These are phyloP conservation scores for Trachelus troglodyta DNA, from an alignment of 2,888 invertebrate species.

Conservation along the genomic window DNA sequence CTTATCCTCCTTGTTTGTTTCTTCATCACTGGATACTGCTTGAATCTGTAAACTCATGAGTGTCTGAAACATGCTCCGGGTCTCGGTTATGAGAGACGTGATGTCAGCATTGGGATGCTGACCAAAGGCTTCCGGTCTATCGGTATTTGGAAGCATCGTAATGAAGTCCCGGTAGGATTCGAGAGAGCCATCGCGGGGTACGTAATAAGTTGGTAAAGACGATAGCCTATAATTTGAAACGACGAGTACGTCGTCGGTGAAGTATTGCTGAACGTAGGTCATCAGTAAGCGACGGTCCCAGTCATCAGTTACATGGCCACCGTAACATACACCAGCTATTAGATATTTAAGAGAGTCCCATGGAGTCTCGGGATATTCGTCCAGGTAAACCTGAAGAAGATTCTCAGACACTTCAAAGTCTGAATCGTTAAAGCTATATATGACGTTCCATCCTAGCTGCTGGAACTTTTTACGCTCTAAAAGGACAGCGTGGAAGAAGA, in stretches of 20 bases:
- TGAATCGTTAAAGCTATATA: constrained; percentile 91
- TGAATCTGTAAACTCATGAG: constrained; percentile 83
- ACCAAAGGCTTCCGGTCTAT: constrained; percentile 89
- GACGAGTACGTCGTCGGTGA: constrained; percentile 78
- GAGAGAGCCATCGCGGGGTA: constrained; percentile 85
- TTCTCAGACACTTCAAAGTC: constrained; percentile 91
- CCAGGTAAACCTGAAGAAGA: constrained; percentile 83
- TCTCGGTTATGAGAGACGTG: constrained; percentile 84
- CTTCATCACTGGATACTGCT: constrained; percentile 69
- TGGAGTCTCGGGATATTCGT: constrained; percentile 85
- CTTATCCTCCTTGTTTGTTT: constrained; percentile 78
- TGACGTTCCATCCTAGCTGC: constrained; percentile 89
- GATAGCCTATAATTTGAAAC: constrained; percentile 80
- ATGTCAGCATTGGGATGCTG: constrained; percentile 93
- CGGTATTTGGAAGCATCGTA: constrained; percentile 79
- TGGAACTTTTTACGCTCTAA: constrained; percentile 88
- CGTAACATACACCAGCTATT: constrained; percentile 90
- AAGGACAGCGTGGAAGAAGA: constrained; percentile 88
- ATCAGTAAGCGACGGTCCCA: constrained; percentile 80
- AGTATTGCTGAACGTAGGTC: constrained; percentile 87
- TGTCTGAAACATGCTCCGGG: constrained; percentile 80
- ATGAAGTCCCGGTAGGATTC: constrained; percentile 86
- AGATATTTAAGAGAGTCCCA: constrained; percentile 92
- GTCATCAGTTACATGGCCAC: constrained; percentile 85
- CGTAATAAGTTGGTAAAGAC: constrained; percentile 79